Conservation (phyloP, 2,113 vertebrate genomes). For the Chloropsis cyanopogon region DNA sequence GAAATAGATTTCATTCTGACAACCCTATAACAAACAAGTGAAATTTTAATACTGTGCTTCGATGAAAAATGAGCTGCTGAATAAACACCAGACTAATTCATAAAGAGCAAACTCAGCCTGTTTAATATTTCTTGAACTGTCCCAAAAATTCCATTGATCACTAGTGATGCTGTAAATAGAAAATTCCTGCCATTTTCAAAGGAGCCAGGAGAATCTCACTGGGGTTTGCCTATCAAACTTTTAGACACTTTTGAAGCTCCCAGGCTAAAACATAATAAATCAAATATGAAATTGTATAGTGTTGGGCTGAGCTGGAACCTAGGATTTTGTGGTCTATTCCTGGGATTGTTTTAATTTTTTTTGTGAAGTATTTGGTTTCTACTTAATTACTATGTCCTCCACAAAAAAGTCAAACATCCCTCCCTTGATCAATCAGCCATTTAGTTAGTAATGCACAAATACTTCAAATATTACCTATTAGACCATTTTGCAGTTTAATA, state of each 20-base stretch:
- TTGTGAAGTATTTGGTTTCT: constrained; percentile 43
- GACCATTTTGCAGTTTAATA: not conserved
- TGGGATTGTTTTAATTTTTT: not conserved
- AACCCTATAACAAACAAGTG: constrained; percentile 51
- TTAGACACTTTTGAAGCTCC: constrained; percentile 41
- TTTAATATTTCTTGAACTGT: constrained; percentile 29
- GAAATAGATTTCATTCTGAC: constrained; percentile 53
- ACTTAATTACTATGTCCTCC: constrained; percentile 1
- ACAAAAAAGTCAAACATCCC: constrained; percentile 16
- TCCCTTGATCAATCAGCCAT: constrained; percentile 25
- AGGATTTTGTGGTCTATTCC: not conserved
- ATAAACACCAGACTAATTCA: constrained; percentile 59
- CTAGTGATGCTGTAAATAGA: constrained; percentile 38
- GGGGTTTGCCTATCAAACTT: constrained; percentile 50
- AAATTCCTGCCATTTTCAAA: constrained; percentile 54
- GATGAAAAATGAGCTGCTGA: constrained; percentile 58
- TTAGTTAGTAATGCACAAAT: not conserved
- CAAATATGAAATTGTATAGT: constrained; percentile 25
- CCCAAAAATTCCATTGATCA: constrained; percentile 32
- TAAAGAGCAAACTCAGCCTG: constrained; percentile 44
- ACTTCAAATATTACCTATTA: not conserved
- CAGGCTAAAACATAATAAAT: constrained; percentile 50
- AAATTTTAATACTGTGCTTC: constrained; percentile 19
- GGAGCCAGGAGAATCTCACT: constrained; percentile 42
- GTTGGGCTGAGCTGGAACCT: not conserved